Conservation (phyloP, 2,888 invertebrate species). For the Dione vanillae region DNA sequence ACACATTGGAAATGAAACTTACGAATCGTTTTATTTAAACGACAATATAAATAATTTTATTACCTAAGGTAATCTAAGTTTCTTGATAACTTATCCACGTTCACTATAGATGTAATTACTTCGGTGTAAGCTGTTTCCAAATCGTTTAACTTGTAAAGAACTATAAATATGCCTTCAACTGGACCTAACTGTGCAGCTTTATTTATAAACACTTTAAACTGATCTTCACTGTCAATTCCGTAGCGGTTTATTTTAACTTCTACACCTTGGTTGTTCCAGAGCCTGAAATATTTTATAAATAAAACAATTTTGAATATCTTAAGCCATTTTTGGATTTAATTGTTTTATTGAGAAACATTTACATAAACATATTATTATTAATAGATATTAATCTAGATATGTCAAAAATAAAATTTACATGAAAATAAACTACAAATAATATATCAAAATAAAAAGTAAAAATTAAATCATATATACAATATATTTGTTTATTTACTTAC, state of each 20-base stretch:
- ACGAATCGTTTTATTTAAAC: too few species aligned
- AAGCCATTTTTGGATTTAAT: too few species aligned
- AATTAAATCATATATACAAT: too few species aligned
- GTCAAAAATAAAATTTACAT: too few species aligned
- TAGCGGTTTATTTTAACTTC: conserved; percentile 8
- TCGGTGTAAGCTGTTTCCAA: background rate
- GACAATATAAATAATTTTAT: too few species aligned
- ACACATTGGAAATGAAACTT: too few species aligned
- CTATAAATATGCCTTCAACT: conserved; percentile 11
- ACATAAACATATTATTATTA: too few species aligned
- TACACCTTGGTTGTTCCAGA: background rate
- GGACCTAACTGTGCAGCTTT: background rate
- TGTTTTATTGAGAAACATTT: too few species aligned
- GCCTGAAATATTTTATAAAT: background rate
- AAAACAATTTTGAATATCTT: too few species aligned
- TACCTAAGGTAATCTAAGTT: conserved; percentile 1
- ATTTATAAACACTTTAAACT: conserved; percentile 3
- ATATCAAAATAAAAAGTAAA: too few species aligned
- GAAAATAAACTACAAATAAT: too few species aligned
- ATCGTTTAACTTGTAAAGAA: background rate
- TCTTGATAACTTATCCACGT: conserved; percentile 1
- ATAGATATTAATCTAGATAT: too few species aligned
- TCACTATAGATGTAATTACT: background rate
- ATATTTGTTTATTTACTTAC: background rate
- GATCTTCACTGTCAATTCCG: conserved; percentile 3